These are phyloP conservation scores for Catharus bicknelli DNA, from an alignment of 2,113 vertebrate genomes.

Conservation along the genomic window DNA sequence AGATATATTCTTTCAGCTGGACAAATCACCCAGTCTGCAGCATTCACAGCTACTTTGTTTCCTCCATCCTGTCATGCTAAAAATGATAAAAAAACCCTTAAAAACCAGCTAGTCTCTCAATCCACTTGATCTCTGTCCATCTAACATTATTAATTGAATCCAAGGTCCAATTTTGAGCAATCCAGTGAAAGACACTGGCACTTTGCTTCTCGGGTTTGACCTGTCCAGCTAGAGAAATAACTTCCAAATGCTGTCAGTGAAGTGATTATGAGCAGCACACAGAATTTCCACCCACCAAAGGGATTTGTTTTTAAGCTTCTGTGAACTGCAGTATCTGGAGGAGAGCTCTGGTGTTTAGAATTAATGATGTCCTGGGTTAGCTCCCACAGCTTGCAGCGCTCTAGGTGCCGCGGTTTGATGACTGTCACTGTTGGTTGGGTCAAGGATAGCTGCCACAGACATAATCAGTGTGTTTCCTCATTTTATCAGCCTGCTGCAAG, in stretches of 20 bases:
- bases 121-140: background rate
- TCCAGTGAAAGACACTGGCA: background rate
- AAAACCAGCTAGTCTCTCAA: background rate
- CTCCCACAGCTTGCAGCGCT: slow-evolving; percentile 55
- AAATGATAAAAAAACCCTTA: background rate
- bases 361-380: slow-evolving; percentile 67
- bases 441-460: slow-evolving; percentile 62
- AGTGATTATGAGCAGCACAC: slow-evolving; percentile 12
- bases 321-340: slow-evolving; percentile 39
- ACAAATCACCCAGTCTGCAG: background rate
- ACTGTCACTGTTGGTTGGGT: slow-evolving; percentile 68
- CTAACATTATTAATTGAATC: slow-evolving; percentile 9
- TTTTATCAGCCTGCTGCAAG: slow-evolving; percentile 65
- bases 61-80: background rate
- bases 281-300: slow-evolving; percentile 37
- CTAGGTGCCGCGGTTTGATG: slow-evolving; percentile 41
- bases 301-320: slow-evolving; percentile 66
- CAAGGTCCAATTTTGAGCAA: background rate
- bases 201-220: background rate
- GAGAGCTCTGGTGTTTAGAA: slow-evolving; percentile 60
- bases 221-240: slow-evolving; percentile 7
- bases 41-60: background rate
- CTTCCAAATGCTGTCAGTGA: background rate
- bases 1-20: background rate
- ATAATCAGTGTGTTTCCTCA: slow-evolving; percentile 53